phyloP scores from a whole-genome alignment of 2,797 vertebrate species.

The Spizella passerina region DNA sequence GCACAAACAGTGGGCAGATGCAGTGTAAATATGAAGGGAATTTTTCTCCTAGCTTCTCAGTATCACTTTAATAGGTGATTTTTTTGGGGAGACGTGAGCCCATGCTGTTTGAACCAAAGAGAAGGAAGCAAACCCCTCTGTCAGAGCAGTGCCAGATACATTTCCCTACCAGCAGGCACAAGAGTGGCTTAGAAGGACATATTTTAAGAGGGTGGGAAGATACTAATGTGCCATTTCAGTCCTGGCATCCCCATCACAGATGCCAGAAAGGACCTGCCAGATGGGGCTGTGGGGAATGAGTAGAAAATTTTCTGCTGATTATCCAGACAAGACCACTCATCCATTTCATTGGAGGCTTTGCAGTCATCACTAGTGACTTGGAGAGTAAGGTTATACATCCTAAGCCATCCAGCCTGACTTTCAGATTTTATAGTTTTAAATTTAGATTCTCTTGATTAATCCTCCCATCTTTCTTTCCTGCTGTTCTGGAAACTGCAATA shows the following conservation, averaged over 20 bases:
- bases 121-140: neutral
- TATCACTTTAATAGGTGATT: neutral
- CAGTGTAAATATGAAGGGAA: neutral
- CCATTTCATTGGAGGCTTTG: neutral
- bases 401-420: neutral
- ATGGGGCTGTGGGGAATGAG: neutral
- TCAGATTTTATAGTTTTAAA: conserved; percentile 35
- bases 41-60: neutral
- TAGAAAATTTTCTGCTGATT: conserved; percentile 13
- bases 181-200: accelerated
- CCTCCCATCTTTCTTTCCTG: neutral
- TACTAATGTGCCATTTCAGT: neutral
- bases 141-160: neutral
- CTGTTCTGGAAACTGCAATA: neutral
- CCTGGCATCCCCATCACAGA: neutral
- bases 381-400: neutral
- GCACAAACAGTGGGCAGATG: neutral
- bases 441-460: conserved; percentile 32
- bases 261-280: conserved; percentile 9
- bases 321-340: neutral
- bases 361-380: neutral
- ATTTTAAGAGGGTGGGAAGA: neutral
- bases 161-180: neutral
- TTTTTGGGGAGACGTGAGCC: neutral
- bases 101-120: neutral